Evolutionary conservation across 2,113 vertebrate species (phyloP).

Genomic region (Chloropsis cyanopogon): DNA sequence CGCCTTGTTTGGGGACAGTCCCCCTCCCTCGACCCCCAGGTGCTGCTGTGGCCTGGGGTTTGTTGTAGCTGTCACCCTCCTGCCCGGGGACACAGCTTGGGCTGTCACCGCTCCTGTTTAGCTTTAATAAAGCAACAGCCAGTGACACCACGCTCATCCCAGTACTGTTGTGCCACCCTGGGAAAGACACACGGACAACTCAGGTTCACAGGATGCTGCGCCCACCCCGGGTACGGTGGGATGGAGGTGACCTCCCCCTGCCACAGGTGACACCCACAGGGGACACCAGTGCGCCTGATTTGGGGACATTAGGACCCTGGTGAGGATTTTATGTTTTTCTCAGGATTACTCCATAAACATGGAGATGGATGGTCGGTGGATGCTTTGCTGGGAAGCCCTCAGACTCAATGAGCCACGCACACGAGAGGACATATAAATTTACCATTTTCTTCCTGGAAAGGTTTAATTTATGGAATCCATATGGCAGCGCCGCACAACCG

Average conservation of each 20-base stretch:
- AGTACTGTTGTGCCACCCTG: fast-evolving
- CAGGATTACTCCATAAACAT: neutral
- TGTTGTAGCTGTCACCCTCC: neutral
- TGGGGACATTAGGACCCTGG: neutral
- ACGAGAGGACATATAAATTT: constrained; percentile 11
- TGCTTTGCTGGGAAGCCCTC: constrained; percentile 15
- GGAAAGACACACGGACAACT: neutral
- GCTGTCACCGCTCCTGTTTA: neutral
- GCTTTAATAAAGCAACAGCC: neutral
- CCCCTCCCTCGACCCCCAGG: neutral
- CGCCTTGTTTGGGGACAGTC: neutral
- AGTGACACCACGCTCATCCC: neutral
- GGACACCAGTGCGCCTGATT: fast-evolving
- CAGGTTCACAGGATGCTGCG: fast-evolving
- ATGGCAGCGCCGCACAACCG: constrained; percentile 39
- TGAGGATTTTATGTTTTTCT: neutral
- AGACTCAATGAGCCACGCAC: constrained; percentile 12
- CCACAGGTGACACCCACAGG: neutral
- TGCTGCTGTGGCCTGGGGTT: neutral
- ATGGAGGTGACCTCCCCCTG: fast-evolving
- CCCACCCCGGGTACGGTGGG: fast-evolving
- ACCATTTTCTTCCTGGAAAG: constrained; percentile 50
- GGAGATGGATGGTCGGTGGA: neutral
- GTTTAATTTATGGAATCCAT: constrained; percentile 74
- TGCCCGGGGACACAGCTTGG: neutral